A percentile compares a stretch with the other conserved stretches of the same genome.
Evolutionary conservation across 2,888 invertebrate species (phyloP).

Genomic region (Dynastes grantii): DNA sequence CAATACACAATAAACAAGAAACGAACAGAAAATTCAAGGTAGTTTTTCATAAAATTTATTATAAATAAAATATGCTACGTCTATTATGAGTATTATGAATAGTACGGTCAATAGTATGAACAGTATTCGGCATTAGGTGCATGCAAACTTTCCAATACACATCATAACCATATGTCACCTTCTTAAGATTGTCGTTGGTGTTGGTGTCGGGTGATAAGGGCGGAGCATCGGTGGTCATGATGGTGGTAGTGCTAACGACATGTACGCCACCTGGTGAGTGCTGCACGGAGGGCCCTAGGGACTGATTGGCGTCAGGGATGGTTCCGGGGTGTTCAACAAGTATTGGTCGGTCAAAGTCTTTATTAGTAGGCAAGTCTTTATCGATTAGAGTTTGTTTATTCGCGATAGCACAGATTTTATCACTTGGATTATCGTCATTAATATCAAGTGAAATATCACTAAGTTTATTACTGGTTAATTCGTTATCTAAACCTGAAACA

Average conservation of each 20-base stretch:
- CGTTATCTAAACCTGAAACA: constrained; percentile 18
- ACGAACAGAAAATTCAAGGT: constrained; percentile 1
- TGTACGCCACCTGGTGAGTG: constrained; percentile 69
- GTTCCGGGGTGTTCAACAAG: constrained; percentile 27
- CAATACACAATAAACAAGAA: constrained; percentile 1
- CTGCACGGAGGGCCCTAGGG: constrained; percentile 70
- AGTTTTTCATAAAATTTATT: constrained; percentile 45
- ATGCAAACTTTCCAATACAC: constrained; percentile 66
- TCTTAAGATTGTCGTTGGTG: constrained; percentile 62
- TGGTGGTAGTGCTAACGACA: constrained; percentile 56
- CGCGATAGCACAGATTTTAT: constrained; percentile 17
- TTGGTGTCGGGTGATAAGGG: constrained; percentile 43
- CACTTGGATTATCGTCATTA: constrained; percentile 20
- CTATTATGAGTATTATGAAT: not conserved
- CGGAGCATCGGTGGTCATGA: constrained; percentile 56
- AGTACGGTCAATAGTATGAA: constrained; percentile 8
- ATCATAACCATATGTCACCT: constrained; percentile 70
- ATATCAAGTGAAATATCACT: not conserved
- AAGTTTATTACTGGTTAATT: constrained; percentile 22
- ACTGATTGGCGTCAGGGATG: constrained; percentile 57
- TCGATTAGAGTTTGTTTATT: not conserved
- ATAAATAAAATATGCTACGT: constrained; percentile 33
- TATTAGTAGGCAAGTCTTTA: constrained; percentile 30
- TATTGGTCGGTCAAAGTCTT: constrained; percentile 55
- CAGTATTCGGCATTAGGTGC: constrained; percentile 52